Evolutionary conservation across 2,888 invertebrate species (phyloP).

Genomic region (Beris chalybata): DNA sequence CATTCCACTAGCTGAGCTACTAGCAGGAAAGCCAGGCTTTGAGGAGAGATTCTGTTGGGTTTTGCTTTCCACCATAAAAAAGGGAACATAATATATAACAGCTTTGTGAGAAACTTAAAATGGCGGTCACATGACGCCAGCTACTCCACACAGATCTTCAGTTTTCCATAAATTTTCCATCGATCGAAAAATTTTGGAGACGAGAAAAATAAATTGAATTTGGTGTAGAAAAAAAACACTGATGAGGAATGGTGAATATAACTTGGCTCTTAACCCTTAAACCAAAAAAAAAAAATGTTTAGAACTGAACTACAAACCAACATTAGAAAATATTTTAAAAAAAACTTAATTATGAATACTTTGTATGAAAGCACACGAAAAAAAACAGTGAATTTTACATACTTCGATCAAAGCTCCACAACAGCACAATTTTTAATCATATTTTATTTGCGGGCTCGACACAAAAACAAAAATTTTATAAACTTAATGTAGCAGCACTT

Average conservation of each 20-base stretch:
- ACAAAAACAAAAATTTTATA: conserved; percentile 23
- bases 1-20: too few relatives aligned
- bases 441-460: conserved; percentile 13
- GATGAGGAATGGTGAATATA: too few relatives aligned
- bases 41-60: neutral
- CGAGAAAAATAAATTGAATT: neutral
- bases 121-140: conserved; percentile 39
- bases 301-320: neutral
- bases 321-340: neutral
- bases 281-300: neutral
- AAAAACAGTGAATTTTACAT: conserved; percentile 17
- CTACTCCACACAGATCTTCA: conserved; percentile 21
- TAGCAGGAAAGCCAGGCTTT: conserved; percentile 1
- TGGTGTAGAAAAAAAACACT: too few relatives aligned
- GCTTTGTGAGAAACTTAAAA: conserved; percentile 33
- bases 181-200: conserved; percentile 3
- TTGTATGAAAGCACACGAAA: conserved; percentile 7
- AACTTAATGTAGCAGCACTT: conserved; percentile 5
- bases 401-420: conserved; percentile 30
- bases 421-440: conserved; percentile 26
- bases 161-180: conserved; percentile 8
- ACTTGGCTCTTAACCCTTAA: too few relatives aligned
- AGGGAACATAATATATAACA: conserved; percentile 20
- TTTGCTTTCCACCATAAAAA: neutral
- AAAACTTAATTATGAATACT: neutral